phyloP scores from a whole-genome alignment of 2,113 vertebrate genomes.

The Megatriorchis doriae region DNA sequence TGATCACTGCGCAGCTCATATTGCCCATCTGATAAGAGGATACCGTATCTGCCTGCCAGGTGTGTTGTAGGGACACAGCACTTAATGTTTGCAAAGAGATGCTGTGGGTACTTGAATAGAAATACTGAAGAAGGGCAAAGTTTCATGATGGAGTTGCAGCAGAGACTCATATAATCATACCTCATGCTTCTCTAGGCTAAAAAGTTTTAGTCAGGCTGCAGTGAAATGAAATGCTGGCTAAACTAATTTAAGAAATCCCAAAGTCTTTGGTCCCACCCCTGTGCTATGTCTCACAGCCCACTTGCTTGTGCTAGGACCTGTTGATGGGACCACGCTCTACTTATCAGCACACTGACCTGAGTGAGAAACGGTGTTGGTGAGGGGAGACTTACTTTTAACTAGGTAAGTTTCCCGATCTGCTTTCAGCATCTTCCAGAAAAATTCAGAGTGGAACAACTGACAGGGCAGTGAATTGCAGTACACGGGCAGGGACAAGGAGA shows the following conservation, averaged over 20 bases:
- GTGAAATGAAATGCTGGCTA: neutral
- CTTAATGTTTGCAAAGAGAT: slow-evolving; percentile 28
- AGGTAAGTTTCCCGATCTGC: neutral
- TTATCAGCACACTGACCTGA: neutral
- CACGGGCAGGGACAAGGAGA: neutral
- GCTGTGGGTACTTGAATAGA: neutral
- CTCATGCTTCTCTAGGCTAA: neutral
- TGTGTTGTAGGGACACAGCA: slow-evolving; percentile 25
- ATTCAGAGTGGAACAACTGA: neutral
- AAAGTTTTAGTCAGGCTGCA: neutral
- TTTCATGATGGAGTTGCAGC: neutral
- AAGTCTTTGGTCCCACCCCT: neutral
- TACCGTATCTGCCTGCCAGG: neutral
- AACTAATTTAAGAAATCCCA: neutral
- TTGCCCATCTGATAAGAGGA: slow-evolving; percentile 44
- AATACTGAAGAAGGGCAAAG: neutral
- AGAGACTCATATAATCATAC: neutral
- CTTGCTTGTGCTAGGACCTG: neutral
- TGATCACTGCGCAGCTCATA: neutral
- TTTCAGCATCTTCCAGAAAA: neutral
- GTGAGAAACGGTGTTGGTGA: neutral
- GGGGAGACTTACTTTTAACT: neutral
- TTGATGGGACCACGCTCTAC: neutral
- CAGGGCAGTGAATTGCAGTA: neutral
- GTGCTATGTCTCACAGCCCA: neutral